Conservation (phyloP, 2,888 invertebrate genomes). For the Tetragonisca angustula region DNA sequence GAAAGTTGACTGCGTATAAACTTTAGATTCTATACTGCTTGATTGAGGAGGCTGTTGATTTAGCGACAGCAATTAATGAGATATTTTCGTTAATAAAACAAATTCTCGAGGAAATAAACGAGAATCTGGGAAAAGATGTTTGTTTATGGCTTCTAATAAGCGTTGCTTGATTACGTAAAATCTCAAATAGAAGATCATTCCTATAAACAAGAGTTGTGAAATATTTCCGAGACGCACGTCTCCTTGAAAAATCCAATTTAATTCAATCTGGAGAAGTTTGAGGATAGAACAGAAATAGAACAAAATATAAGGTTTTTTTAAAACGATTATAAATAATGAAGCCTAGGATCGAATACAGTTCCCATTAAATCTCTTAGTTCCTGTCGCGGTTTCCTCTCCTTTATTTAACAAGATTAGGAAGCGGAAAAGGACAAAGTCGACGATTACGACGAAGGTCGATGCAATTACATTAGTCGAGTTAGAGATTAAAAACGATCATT, state of each 20-base stretch:
- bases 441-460: slow-evolving; percentile 44
- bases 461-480: slow-evolving; percentile 37
- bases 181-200: slow-evolving; percentile 15
- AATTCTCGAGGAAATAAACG: slow-evolving; percentile 14
- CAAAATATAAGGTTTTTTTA: background rate
- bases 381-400: slow-evolving; percentile 44
- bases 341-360: background rate
- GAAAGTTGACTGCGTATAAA: background rate
- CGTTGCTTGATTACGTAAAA: slow-evolving; percentile 49
- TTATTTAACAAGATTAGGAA: slow-evolving; percentile 46
- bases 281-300: background rate
- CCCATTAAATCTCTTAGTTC: slow-evolving; percentile 20
- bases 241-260: background rate
- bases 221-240: too few species aligned
- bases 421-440: slow-evolving; percentile 26
- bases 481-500: slow-evolving; percentile 56
- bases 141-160: slow-evolving; percentile 6
- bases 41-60: background rate
- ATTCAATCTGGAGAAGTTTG: background rate
- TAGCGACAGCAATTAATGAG: slow-evolving; percentile 38
- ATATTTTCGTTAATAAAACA: slow-evolving; percentile 17
- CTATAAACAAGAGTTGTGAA: background rate
- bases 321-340: background rate
- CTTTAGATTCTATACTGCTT: background rate
- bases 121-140: background rate